phyloP scores from a whole-genome alignment of 2,113 vertebrate species.

The Dolichotis patagonum region DNA sequence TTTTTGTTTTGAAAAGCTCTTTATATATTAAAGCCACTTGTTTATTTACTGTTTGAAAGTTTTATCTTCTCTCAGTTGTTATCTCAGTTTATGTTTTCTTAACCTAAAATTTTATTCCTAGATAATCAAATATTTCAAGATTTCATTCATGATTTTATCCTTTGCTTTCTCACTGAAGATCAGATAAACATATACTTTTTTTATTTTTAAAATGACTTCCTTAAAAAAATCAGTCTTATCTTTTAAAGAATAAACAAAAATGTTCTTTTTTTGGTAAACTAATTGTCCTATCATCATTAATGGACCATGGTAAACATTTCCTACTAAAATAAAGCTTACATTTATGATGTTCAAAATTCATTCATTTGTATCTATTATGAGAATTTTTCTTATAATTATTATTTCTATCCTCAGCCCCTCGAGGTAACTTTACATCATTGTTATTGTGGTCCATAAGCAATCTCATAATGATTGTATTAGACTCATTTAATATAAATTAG shows the following conservation, averaged over 20 bases:
- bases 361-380: neutral
- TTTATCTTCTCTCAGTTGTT: neutral
- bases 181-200: neutral
- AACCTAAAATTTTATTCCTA: neutral
- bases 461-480: neutral
- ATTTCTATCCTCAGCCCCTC: neutral
- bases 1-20: slow-evolving; percentile 20
- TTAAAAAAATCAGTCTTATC: slow-evolving; percentile 4
- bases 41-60: neutral
- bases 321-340: neutral
- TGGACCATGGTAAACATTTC: neutral
- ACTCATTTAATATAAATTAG: neutral
- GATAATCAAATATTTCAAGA: neutral
- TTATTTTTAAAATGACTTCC: neutral
- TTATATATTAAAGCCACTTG: neutral
- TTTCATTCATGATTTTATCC: slow-evolving; percentile 1
- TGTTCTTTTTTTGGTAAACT: neutral
- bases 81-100: neutral
- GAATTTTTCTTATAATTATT: neutral
- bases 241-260: neutral
- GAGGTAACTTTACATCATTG: neutral
- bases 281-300: neutral
- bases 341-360: neutral
- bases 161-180: slow-evolving; percentile 28
- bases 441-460: neutral